Conservation (phyloP, 1,140 invertebrate species). For the Oscheius sp. region DNA sequence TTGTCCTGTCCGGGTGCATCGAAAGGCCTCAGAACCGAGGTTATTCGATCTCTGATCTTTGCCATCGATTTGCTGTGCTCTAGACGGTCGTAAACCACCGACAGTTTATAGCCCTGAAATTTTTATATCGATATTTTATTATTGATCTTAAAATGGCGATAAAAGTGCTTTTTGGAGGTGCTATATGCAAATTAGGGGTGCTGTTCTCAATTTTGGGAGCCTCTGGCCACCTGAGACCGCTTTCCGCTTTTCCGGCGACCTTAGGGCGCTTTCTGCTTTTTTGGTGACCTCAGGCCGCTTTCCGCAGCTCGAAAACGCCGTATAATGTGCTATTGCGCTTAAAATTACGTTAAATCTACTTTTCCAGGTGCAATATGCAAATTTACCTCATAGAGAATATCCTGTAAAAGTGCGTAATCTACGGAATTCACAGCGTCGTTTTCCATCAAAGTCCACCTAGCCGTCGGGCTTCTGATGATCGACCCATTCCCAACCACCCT, state of each 20-base stretch:
- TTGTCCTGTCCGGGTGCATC: background rate
- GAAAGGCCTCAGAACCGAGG: background rate
- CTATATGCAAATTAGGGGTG: no score
- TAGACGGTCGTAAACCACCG: conserved; percentile 36
- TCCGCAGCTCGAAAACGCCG: no score
- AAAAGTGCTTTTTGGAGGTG: no score
- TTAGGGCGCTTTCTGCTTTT: no score
- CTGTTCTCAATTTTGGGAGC: no score
- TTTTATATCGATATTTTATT: background rate
- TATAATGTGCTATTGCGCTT: no score
- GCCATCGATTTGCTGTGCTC: conserved; percentile 31
- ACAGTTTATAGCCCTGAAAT: conserved; percentile 37
- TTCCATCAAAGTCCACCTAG: conserved; percentile 19
- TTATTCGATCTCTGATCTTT: conserved; percentile 17
- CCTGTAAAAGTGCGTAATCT: conserved; percentile 41
- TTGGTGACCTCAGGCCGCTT: no score
- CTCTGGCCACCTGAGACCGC: no score
- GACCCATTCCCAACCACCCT: conserved; percentile 24
- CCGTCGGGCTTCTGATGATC: conserved; percentile 17
- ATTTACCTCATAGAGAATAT: conserved; percentile 39
- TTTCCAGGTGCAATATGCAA: background rate
- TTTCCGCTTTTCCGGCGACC: no score
- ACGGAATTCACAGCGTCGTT: conserved; percentile 1
- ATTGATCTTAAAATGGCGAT: no score
- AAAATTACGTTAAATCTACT: no score